Evolutionary conservation across 2,888 invertebrate species (phyloP), one percentile per base, ranked within the genome.

Genomic region (Cinara cedri): DNA sequence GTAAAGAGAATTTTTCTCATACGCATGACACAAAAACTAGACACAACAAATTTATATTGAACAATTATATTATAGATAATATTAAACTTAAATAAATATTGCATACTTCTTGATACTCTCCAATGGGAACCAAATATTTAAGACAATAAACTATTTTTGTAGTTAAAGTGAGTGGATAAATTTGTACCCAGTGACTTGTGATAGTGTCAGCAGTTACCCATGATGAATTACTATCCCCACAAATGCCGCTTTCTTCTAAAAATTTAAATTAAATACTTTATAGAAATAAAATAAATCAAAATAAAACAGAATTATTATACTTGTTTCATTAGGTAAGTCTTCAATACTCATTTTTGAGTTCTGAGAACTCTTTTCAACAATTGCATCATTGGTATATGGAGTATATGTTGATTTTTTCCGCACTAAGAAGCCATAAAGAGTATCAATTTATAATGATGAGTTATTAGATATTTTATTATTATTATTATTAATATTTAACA

Each of bases 81-180:
- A 34, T 34, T 34, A 34, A 34, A 34, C 6, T 4, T 63, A 21
- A 16, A 26, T 21, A 10, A 10, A 71, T 19, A 9, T 19, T 9
- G 83, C 84, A 85, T 82, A 91, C 91, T 88, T 97, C 98, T 86
- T 98, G 98, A 85, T 98, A 98, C 85, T 98, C 98, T 16, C 97
- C 98, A 90, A 98, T 93, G 0, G 98, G 95, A 4, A 96, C 94
- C 19, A 99, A 88, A 85, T 97, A 99, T 83, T 96, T 90, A 44
- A 98, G 87, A 84, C 98, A 97, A 2, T 98, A 89, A 88, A 98
- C 93, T 86, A 98, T 97, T 85, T 93, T 92, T 46, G 97, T 96
- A 0, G 93, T 93, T 74, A 92, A 88, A 0, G 94, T 95, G 2
- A 96, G 91, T 10, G 98, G 98, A 86, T 93, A 92, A 83, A 98